Base-by-base conservation (phyloP, 2,797 vertebrate genomes). In the Poecilia picta region DNA sequence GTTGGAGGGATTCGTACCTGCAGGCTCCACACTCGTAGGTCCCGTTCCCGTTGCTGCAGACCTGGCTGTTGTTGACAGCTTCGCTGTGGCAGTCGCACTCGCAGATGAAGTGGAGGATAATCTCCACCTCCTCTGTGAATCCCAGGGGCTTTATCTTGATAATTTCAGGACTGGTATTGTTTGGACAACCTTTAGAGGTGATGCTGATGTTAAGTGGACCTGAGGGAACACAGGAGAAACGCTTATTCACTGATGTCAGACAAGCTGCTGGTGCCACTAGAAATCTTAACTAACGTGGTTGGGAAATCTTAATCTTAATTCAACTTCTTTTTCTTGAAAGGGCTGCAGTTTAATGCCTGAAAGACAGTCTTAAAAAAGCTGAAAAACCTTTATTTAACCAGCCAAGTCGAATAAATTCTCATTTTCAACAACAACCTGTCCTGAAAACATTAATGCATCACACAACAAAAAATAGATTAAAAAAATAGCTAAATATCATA, bases 21-120 rank as follows among this genome's bases (percentile, higher is more conserved):
- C 98, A 99, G 0, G 98, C 98, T 55, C 98, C 98, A 81, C 98
- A 99, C 82, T 99, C 98, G 28, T 97, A 97, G 0, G 98, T 98
- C 6, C 98, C 98, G 0, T 99, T 98, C 47, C 97, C 98, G 10
- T 91, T 92, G 0, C 97, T 96, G 87, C 98, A 99, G 11, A 78
- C 59, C 0, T 87, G 82, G 78, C 97, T 99, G 45, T 96, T 92
- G 1, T 94, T 81, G 31, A 96, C 87, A 20, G 96, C 97, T 0
- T 94, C 82, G 2, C 93, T 89, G 77, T 98, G 97, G 86, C 98
- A 99, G 0, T 97, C 95, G 70, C 98, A 99, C 75, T 98, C 96
- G 74, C 98, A 99, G 93, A 99, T 96, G 87, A 98, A 99, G 81
- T 96, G 94, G 36, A 99, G 96, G 36, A 90, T 87, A 28, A 99